phyloP scores from a whole-genome alignment of 2,888 invertebrate genomes.

The Caenorhabditis virilis region DNA sequence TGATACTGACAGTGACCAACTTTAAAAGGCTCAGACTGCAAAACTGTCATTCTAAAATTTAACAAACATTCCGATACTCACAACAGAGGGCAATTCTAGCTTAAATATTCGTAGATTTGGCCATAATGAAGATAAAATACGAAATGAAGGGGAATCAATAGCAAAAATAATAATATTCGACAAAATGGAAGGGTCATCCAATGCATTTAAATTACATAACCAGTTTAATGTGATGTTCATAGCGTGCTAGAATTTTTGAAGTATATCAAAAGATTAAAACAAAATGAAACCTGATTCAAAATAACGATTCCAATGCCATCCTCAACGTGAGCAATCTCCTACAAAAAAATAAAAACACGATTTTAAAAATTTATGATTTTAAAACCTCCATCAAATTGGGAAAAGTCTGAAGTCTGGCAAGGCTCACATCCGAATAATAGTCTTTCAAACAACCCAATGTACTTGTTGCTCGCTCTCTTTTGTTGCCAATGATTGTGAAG shows the following conservation, averaged over 20 bases:
- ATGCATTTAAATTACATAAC: conserved; percentile 59
- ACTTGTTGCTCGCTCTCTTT: conserved; percentile 33
- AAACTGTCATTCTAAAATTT: background rate
- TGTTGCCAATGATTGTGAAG: conserved; percentile 34
- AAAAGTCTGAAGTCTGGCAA: conserved; percentile 27
- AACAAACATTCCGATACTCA: conserved; percentile 9
- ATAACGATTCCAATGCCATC: conserved; percentile 32
- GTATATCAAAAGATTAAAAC: background rate
- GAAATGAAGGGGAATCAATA: conserved; percentile 52
- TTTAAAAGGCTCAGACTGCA: conserved; percentile 11
- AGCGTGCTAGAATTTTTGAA: conserved; percentile 52
- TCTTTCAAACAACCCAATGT: conserved; percentile 22
- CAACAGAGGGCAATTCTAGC: conserved; percentile 52
- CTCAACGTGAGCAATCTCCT: conserved; percentile 27
- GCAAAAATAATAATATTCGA: conserved; percentile 53
- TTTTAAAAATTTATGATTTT: background rate
- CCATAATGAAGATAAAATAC: conserved; percentile 44
- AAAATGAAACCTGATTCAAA: conserved; percentile 35
- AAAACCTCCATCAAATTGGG: conserved; percentile 26
- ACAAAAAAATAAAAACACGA: background rate
- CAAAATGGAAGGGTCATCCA: conserved; percentile 33
- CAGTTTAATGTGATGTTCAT: conserved; percentile 64
- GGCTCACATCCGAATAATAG: conserved; percentile 30
- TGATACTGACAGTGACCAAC: conserved; percentile 63
- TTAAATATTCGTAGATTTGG: conserved; percentile 51